These are phyloP conservation scores for Tuta absoluta DNA, from an alignment of 2,888 invertebrate genomes.

Conservation along the genomic window DNA sequence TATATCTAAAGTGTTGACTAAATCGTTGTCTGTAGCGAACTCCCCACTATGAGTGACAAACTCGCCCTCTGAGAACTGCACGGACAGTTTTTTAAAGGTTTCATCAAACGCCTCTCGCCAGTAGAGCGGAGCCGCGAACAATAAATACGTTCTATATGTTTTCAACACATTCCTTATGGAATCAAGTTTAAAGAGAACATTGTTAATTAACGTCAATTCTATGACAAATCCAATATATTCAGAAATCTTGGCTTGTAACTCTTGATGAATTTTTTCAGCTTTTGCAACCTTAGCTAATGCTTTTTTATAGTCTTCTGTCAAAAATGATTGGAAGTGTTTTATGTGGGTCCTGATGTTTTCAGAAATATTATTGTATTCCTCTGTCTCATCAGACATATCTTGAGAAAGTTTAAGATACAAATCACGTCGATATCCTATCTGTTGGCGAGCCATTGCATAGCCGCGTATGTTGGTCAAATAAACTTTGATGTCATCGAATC, in stretches of 20 bases:
- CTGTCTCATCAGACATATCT: slow-evolving; percentile 58
- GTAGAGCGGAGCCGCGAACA: slow-evolving; percentile 68
- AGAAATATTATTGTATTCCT: slow-evolving; percentile 54
- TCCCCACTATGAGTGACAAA: slow-evolving; percentile 41
- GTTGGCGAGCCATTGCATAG: slow-evolving; percentile 76
- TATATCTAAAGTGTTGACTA: slow-evolving; percentile 67
- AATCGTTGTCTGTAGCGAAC: slow-evolving; percentile 66
- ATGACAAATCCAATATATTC: slow-evolving; percentile 65
- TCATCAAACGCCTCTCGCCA: slow-evolving; percentile 72
- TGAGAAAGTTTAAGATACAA: slow-evolving; percentile 66
- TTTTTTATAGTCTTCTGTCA: slow-evolving; percentile 74
- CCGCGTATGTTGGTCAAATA: slow-evolving; percentile 79
- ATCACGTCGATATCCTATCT: slow-evolving; percentile 72
- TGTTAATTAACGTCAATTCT: slow-evolving; percentile 62
- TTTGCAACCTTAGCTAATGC: slow-evolving; percentile 62
- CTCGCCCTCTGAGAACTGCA: slow-evolving; percentile 32
- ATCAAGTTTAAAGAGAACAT: slow-evolving; percentile 70
- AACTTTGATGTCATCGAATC: slow-evolving; percentile 80
- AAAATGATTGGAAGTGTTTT: slow-evolving; percentile 69
- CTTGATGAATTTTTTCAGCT: slow-evolving; percentile 60
- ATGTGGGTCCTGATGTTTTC: slow-evolving; percentile 64
- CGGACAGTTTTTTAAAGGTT: slow-evolving; percentile 62
- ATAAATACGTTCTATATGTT: slow-evolving; percentile 66
- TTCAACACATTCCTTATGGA: slow-evolving; percentile 67
- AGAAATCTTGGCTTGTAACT: slow-evolving; percentile 59